Evolutionary conservation across 2,888 invertebrate genomes (phyloP), one percentile per base, ranked within the genome.

Genomic region (Cheilosia urbana): DNA sequence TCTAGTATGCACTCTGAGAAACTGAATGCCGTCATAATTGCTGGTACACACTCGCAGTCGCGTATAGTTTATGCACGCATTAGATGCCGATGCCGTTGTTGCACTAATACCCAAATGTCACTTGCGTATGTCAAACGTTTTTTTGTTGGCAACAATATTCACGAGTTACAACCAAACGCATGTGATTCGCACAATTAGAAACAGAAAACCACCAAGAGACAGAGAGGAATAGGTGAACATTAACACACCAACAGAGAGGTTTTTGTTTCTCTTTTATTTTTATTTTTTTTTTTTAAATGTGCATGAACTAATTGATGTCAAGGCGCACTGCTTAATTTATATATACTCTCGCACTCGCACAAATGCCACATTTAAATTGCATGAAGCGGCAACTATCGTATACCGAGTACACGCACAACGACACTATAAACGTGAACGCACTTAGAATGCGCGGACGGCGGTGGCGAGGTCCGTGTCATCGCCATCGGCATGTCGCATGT

Each of bases 301-400:
- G 78, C 81, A 81, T 87, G 87, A 85, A 87, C 88, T 88, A 89
- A 90, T 90, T 90, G 89, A 89, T 90, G 90, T 90, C 90, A 90
- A 90, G 90, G 90, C 89, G 88, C 89, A 90, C 90, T 88, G 89
- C 90, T 90, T 90, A 89, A 90, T 90, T 90, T 90, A 89, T 30
- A 30, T 30, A 9, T 89, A 90, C 88, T 88, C 89, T 81, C 87
- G 88, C 75, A 88, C 88, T 81, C 87, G 88, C 75, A 88, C 88
- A 75, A 82, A 62, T 73, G 76, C 69, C 85, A 81, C 85, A 81
- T 85, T 85, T 76, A 85, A 85, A 81, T 81, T 85, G 85, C 76
- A 77, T 71, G 85, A 85, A 85, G 85, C 76, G 81, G 85, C 73
- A 73, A 53, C 40, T 75, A 79, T 68, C 72, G 49, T 62, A 9